phyloP scores from a whole-genome alignment of 2,797 vertebrate genomes.

The Cryptoblepharus egeriae region DNA sequence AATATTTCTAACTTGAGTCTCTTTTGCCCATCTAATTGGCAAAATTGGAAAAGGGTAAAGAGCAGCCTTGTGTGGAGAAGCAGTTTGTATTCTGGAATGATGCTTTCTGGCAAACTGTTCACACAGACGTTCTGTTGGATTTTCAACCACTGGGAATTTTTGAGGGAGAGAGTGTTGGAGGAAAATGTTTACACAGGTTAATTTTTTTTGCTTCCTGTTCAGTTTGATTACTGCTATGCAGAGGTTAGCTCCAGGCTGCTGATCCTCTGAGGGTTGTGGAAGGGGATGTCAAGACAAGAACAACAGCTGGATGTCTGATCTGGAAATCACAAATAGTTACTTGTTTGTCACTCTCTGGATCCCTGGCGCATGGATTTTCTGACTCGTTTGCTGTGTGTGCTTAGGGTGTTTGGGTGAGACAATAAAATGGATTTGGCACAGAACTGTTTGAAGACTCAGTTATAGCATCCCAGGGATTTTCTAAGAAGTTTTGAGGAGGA shows the following conservation, averaged over 20 bases:
- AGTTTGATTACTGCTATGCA: constrained; percentile 17
- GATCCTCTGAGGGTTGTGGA: constrained; percentile 8
- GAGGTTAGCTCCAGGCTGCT: constrained; percentile 49
- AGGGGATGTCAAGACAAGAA: constrained; percentile 52
- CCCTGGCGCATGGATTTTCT: constrained; percentile 53
- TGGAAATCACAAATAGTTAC: constrained; percentile 44
- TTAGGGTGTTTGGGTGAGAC: constrained; percentile 60
- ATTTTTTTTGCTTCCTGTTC: constrained; percentile 36
- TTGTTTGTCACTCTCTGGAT: constrained; percentile 65
- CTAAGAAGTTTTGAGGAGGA: constrained; percentile 47
- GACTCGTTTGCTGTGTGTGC: constrained; percentile 40
- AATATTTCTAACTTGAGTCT: constrained; percentile 50
- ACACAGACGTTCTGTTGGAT: constrained; percentile 19
- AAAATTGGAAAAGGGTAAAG: constrained; percentile 57
- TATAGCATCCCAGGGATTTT: constrained; percentile 43
- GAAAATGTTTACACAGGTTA: constrained; percentile 33
- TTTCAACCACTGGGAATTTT: constrained; percentile 19
- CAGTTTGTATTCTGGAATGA: constrained; percentile 4
- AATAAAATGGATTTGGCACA: constrained; percentile 52
- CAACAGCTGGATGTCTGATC: constrained; percentile 55
- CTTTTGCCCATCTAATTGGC: constrained; percentile 52
- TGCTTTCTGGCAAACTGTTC: constrained; percentile 16
- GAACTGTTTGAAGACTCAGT: constrained; percentile 47
- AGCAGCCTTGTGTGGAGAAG: constrained; percentile 32
- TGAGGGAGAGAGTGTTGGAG: constrained; percentile 19